A percentile compares a stretch with the other conserved stretches of the same genome.
These are phyloP conservation scores for Sphinx pinastri DNA, from an alignment of 2,888 invertebrate species.

Conservation along the genomic window DNA sequence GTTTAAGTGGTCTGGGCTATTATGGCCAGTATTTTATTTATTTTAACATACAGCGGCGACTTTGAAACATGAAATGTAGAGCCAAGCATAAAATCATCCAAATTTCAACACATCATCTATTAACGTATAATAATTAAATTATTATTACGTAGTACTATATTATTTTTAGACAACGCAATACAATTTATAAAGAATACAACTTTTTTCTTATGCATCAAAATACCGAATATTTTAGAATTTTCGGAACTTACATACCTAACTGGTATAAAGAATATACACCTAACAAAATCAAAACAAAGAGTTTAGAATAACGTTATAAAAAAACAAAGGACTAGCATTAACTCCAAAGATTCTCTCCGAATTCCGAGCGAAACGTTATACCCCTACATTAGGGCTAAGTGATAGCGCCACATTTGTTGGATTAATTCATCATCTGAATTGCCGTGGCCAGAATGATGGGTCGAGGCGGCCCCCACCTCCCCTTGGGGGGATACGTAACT, in stretches of 20 bases:
- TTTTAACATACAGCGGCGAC: neutral
- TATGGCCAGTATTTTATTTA: neutral
- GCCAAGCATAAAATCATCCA: no score
- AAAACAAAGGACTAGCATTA: conserved; percentile 64
- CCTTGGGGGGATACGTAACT: conserved; percentile 54
- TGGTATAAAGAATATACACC: no score
- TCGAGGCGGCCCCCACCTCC: conserved; percentile 38
- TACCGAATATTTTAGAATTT: no score
- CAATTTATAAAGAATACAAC: neutral
- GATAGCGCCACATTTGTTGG: conserved; percentile 84
- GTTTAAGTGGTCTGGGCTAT: neutral
- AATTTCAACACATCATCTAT: no score
- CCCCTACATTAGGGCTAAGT: conserved; percentile 84
- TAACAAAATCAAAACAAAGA: neutral
- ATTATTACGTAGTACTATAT: no score
- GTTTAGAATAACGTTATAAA: conserved; percentile 46
- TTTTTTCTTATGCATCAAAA: no score
- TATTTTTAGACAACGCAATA: neutral
- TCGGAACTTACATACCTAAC: no score
- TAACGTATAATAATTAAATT: no score
- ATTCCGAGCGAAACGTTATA: conserved; percentile 82
- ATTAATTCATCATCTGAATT: conserved; percentile 85
- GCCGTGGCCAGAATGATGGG: conserved; percentile 84
- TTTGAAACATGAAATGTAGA: no score
- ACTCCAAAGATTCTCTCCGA: conserved; percentile 64